Conservation (phyloP, 1,140 invertebrate genomes). For the Plutomurus gul region DNA sequence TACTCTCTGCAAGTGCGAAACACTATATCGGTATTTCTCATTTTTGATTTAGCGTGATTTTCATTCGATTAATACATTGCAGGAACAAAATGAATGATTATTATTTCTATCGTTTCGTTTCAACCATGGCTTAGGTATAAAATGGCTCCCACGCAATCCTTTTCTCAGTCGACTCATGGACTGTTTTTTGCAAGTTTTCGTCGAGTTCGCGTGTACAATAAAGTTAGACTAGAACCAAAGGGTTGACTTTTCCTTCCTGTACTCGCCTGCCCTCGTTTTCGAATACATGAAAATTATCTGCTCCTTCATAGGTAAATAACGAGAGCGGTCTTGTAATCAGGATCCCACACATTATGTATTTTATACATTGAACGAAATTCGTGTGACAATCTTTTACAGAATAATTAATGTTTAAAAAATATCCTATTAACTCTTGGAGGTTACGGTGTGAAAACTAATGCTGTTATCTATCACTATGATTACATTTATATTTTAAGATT, state of each 20-base stretch:
- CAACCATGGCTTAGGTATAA: neutral
- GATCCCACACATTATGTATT: no score
- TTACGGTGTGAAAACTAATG: no score
- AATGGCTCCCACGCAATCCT: conserved; percentile 10
- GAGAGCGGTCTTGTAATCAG: no score
- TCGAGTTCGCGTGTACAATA: neutral
- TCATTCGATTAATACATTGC: conserved; percentile 10
- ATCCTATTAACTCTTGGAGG: no score
- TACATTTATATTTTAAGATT: no score
- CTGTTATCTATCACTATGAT: no score
- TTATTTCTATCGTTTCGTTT: conserved; percentile 23
- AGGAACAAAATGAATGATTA: conserved; percentile 15
- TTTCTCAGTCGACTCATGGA: neutral
- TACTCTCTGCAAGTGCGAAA: neutral
- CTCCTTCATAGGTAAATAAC: no score
- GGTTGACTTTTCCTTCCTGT: conserved; percentile 19
- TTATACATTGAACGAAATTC: no score
- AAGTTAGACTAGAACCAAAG: neutral
- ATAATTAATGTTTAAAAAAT: no score
- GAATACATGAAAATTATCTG: no score
- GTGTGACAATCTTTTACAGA: no score
- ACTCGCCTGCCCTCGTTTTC: neutral
- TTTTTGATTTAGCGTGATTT: conserved; percentile 27
- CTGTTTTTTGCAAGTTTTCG: conserved; percentile 4
- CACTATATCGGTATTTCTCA: conserved; percentile 15